A percentile compares a stretch with the other conserved stretches of the same genome.
phyloP scores from a whole-genome alignment of 2,113 vertebrate species.

The Mobula hypostoma region DNA sequence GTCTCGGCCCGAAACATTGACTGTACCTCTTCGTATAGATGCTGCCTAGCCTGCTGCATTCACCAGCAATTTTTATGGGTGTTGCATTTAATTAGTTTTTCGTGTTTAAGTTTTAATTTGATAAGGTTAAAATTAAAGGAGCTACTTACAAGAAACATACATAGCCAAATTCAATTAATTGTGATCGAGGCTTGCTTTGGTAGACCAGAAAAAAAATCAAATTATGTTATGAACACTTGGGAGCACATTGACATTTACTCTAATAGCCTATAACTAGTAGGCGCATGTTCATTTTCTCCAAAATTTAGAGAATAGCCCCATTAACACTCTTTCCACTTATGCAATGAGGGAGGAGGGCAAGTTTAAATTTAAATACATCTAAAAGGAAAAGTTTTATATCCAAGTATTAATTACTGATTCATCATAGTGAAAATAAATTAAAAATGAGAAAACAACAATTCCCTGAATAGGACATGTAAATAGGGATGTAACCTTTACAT shows the following conservation, averaged over 20 bases:
- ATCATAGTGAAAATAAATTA: conserved; percentile 39
- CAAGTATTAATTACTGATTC: conserved; percentile 34
- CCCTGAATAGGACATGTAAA: not conserved
- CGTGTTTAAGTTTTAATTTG: not conserved
- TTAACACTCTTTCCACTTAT: conserved; percentile 41
- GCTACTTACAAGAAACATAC: not conserved
- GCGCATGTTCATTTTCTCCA: conserved; percentile 41
- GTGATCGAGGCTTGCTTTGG: not conserved
- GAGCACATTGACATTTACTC: conserved; percentile 39
- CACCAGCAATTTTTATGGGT: no score
- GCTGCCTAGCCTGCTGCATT: no score
- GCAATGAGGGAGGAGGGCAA: conserved; percentile 43
- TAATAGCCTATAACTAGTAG: conserved; percentile 40
- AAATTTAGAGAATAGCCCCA: conserved; percentile 40
- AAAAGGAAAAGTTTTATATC: conserved; percentile 41
- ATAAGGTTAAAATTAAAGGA: not conserved
- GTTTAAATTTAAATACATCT: conserved; percentile 44
- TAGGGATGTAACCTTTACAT: not conserved
- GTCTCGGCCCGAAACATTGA: no score
- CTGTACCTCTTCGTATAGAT: no score
- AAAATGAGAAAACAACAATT: not conserved
- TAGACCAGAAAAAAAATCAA: conserved; percentile 35
- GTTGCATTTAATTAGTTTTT: not conserved
- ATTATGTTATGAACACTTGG: conserved; percentile 41
- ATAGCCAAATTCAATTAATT: not conserved